Conservation (phyloP, 2,888 invertebrate genomes). For the Hypena proboscidalis region DNA sequence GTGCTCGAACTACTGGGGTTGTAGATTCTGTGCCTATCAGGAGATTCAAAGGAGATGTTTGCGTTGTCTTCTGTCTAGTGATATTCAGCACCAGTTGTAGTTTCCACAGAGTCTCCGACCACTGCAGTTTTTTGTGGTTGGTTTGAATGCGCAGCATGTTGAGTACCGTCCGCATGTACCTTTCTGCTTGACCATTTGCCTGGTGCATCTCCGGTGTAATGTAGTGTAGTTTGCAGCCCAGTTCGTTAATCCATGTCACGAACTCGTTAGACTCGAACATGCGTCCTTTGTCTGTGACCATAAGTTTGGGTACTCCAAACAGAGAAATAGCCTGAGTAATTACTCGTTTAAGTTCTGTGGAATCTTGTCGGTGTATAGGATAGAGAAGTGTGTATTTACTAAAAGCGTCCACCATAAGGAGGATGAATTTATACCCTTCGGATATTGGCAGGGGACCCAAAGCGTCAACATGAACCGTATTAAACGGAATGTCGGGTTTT, state of each 20-base stretch:
- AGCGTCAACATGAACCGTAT: neutral
- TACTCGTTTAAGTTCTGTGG: neutral
- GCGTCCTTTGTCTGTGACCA: neutral
- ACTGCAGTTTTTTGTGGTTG: neutral
- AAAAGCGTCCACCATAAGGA: neutral
- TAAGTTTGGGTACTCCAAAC: conserved; percentile 1
- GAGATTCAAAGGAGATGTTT: neutral
- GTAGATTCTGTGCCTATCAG: neutral
- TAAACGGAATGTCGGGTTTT: neutral
- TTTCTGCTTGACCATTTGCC: conserved; percentile 1
- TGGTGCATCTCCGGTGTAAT: conserved; percentile 1
- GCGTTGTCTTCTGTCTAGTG: neutral
- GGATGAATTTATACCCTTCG: conserved; percentile 1
- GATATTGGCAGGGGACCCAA: neutral
- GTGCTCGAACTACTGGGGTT: too few relatives aligned
- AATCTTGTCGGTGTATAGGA: neutral
- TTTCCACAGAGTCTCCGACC: neutral
- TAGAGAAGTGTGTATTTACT: neutral
- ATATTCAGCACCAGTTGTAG: neutral
- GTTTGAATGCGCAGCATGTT: conserved; percentile 1
- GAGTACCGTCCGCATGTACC: neutral
- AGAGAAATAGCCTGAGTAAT: neutral
- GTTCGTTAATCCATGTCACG: neutral
- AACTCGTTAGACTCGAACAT: conserved; percentile 1
- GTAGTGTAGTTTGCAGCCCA: neutral